Evolutionary conservation across 1,140 invertebrate genomes (phyloP).

Genomic region (Hirudo medicinalis): DNA sequence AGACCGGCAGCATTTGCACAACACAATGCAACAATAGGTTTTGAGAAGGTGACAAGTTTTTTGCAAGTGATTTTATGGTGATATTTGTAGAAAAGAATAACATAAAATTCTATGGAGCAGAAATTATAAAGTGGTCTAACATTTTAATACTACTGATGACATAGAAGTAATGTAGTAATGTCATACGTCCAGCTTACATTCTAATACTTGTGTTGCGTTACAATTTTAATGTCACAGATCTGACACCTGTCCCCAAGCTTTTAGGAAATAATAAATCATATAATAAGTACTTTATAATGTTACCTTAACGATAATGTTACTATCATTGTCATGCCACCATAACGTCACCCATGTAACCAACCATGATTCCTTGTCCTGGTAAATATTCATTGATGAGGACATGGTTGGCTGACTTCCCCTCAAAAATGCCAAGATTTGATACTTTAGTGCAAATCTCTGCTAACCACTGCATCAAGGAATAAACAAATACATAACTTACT

Average conservation of each 20-base stretch:
- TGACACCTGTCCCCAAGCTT: too few relatives aligned
- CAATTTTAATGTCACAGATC: too few relatives aligned
- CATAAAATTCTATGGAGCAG: neutral
- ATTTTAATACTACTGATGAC: too few relatives aligned
- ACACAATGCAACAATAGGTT: too few relatives aligned
- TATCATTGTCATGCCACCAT: neutral
- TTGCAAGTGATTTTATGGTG: too few relatives aligned
- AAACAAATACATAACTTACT: conserved; percentile 5
- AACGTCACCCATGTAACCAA: conserved; percentile 22
- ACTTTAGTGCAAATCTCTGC: conserved; percentile 60
- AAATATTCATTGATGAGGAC: conserved; percentile 90
- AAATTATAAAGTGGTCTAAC: neutral
- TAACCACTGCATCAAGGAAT: conserved; percentile 57
- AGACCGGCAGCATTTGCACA: too few relatives aligned
- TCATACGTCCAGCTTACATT: too few relatives aligned
- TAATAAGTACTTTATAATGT: conserved; percentile 20
- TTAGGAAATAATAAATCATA: too few relatives aligned
- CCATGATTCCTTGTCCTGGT: conserved; percentile 60
- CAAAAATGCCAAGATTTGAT: conserved; percentile 57
- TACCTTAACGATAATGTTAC: neutral
- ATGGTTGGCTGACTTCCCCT: conserved; percentile 70
- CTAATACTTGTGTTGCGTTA: too few relatives aligned
- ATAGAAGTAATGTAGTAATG: too few relatives aligned
- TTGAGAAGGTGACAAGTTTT: too few relatives aligned
- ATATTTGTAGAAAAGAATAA: too few relatives aligned